phyloP scores from a whole-genome alignment of 2,113 vertebrate species.

The Dasyornis broadbenti region DNA sequence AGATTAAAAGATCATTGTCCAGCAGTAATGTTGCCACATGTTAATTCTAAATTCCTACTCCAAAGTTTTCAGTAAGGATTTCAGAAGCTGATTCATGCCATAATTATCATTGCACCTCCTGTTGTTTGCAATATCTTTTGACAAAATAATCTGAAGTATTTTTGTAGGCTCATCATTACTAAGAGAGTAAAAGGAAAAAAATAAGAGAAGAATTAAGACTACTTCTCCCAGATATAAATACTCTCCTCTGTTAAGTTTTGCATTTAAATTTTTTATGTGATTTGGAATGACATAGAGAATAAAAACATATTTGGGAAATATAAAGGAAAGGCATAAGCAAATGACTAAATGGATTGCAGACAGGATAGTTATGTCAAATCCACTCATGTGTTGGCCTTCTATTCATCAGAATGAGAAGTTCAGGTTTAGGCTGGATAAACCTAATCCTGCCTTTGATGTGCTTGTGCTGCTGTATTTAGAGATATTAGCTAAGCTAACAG shows the following conservation, averaged over 20 bases:
- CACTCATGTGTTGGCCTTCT: not conserved
- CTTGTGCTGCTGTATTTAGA: not conserved
- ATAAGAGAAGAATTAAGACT: not conserved
- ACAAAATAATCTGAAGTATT: not conserved
- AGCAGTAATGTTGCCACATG: not conserved
- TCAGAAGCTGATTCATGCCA: not conserved
- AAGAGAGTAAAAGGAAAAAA: not conserved
- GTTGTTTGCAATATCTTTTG: not conserved
- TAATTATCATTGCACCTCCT: not conserved
- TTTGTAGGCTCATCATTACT: not conserved
- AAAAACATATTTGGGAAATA: not conserved
- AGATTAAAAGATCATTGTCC: not conserved
- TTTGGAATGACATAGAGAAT: not conserved
- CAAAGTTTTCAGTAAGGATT: not conserved
- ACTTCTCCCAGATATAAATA: not conserved
- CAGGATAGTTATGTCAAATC: not conserved
- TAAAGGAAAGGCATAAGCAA: not conserved
- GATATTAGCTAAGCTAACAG: not conserved
- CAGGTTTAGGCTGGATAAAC: conserved; percentile 5
- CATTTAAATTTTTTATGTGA: not conserved
- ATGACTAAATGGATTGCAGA: not conserved
- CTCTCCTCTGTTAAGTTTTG: not conserved
- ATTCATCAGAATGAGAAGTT: not conserved
- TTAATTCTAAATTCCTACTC: not conserved
- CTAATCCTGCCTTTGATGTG: conserved; percentile 44